These are phyloP conservation scores for Laothoe populi DNA, from an alignment of 2,888 invertebrate species.

Conservation along the genomic window DNA sequence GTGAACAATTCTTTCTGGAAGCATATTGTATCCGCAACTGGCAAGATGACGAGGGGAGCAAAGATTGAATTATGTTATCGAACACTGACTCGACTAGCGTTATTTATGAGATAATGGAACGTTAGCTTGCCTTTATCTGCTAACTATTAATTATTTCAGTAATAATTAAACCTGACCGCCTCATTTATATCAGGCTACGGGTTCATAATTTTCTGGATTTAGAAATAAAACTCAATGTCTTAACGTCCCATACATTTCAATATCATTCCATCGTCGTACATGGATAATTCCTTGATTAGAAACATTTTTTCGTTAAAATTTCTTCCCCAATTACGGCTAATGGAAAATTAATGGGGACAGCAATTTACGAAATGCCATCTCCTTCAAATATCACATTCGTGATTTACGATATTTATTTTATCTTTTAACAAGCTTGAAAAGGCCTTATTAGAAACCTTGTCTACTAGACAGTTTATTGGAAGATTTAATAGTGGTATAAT, in stretches of 20 bases:
- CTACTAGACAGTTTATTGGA: background rate
- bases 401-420: constrained; percentile 62
- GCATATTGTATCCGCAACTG: constrained; percentile 57
- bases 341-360: constrained; percentile 80
- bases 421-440: constrained; percentile 43
- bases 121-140: constrained; percentile 65
- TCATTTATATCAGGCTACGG: constrained; percentile 55
- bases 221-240: constrained; percentile 7
- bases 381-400: constrained; percentile 68
- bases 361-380: constrained; percentile 80
- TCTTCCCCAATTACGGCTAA: constrained; percentile 50
- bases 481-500: constrained; percentile 12
- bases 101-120: constrained; percentile 73
- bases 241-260: background rate
- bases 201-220: background rate
- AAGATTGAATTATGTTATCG: constrained; percentile 81
- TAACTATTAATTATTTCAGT: constrained; percentile 74
- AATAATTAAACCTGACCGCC: constrained; percentile 74
- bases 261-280: constrained; percentile 24
- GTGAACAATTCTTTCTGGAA: constrained; percentile 56
- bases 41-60: constrained; percentile 70
- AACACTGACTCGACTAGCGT: constrained; percentile 55
- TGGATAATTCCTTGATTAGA: constrained; percentile 33
- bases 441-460: background rate
- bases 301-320: constrained; percentile 38